Evolutionary conservation across 2,797 vertebrate genomes (phyloP).

Genomic region (Labroides dimidiatus): DNA sequence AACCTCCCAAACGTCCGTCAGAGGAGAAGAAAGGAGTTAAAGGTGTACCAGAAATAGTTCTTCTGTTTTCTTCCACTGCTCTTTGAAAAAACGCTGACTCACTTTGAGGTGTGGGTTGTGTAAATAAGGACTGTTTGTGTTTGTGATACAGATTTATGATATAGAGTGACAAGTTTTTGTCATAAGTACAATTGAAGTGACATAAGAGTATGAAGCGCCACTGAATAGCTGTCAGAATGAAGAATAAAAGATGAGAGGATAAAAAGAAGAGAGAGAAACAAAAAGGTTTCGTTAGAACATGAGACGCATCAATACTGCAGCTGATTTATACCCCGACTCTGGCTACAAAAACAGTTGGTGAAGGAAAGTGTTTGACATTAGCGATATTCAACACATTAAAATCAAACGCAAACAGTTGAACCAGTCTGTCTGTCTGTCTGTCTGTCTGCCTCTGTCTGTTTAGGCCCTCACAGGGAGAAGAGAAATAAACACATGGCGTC

Average conservation of each 20-base stretch:
- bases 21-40: constrained; percentile 33
- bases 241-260: no score
- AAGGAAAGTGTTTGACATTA: constrained; percentile 15
- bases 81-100: constrained; percentile 45
- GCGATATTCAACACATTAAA: constrained; percentile 4
- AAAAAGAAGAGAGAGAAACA: no score
- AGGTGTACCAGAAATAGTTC: constrained; percentile 60
- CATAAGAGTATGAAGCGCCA: no score
- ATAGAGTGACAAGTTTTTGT: no score
- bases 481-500: not conserved
- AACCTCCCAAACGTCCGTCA: constrained; percentile 15
- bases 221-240: no score
- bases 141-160: constrained; percentile 5
- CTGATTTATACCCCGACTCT: no score
- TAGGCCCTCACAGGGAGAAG: not conserved
- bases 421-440: constrained; percentile 53
- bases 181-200: no score
- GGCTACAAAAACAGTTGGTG: not conserved
- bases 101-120: constrained; percentile 45
- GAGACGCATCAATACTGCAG: no score
- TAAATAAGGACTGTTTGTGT: constrained; percentile 9
- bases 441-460: constrained; percentile 32
- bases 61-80: constrained; percentile 29
- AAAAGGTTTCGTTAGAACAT: no score
- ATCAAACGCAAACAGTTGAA: constrained; percentile 47